Evolutionary conservation across 2,797 vertebrate genomes (phyloP), one percentile per base, ranked within the genome.

Genomic region (Myotis vivesi): DNA sequence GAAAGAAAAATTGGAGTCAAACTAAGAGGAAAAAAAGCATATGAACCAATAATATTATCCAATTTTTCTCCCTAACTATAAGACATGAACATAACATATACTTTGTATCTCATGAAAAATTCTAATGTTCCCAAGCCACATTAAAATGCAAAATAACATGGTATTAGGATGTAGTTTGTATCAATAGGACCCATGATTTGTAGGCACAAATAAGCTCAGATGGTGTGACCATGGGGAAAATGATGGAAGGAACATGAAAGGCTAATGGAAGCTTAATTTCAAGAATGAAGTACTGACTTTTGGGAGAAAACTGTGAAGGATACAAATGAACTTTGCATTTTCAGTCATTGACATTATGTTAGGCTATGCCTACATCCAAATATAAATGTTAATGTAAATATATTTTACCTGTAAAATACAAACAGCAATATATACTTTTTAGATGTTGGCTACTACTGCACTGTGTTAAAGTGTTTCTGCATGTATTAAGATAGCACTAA

Each of bases 1-100:
- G 25, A 59, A 59, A 59, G 57, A 90, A 25, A 95, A 95, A 22
- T 85, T 96, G 38, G 92, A 95, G 46, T 57, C 19, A 94, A 90
- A 51, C 38, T 6, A 81, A 89, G 33, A 33, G 11, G 7, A 33
- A 53, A 72, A 72, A 81, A 79, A 36, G 2, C 17, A 46, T 88
- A 13, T 41, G 11, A 33, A 62, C 2, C 20, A 75, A 44, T 91
- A 89, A 69, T 53, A 41, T 68, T 85, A 68, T 81, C 20, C 12
- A 72, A 5, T 9, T 55, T 77, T 69, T 30, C 15, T 30, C 41
- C 4, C 30, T 79, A 62, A 53, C 36, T 55, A 1, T 95, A 66
- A 89, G 46, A 71, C 23, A 72, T 77, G 8, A 91, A 51, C 57
- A 36, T 89, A 41, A 71, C 9, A 76, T 53, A 68, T 81, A 44